Conservation (phyloP, 2,888 invertebrate genomes). For the Cryptocephalus primarius region DNA sequence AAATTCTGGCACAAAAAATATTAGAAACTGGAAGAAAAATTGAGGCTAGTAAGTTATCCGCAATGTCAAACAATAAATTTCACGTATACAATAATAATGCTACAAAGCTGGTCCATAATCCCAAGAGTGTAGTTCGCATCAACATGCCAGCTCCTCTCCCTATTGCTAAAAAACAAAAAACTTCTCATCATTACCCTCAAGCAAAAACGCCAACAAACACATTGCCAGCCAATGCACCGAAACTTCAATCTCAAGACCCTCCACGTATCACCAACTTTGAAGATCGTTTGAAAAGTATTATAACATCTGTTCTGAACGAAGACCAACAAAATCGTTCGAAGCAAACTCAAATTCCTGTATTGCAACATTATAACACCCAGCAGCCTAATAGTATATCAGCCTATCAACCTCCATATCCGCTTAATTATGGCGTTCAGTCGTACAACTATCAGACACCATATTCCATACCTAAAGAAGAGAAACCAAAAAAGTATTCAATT, state of each 20-base stretch:
- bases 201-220: constrained; percentile 7
- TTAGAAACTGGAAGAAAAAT: constrained; percentile 82
- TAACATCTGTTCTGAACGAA: constrained; percentile 77
- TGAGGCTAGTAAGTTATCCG: constrained; percentile 63
- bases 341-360: constrained; percentile 19
- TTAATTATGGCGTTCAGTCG: constrained; percentile 15
- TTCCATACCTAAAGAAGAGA: constrained; percentile 24
- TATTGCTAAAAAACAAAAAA: constrained; percentile 30
- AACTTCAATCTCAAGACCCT: constrained; percentile 58
- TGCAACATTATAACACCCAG: constrained; percentile 8
- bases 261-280: constrained; percentile 81
- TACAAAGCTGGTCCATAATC: constrained; percentile 5
- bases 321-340: constrained; percentile 53
- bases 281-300: constrained; percentile 78
- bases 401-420: neutral
- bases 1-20: constrained; percentile 80
- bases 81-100: neutral
- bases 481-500: constrained; percentile 15
- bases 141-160: constrained; percentile 32
- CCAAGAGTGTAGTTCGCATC: constrained; percentile 24
- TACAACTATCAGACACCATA: constrained; percentile 20
- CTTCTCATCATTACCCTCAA: constrained; percentile 15
- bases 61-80: constrained; percentile 17
- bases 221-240: constrained; percentile 4
- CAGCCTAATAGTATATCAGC: constrained; percentile 4